A percentile compares a stretch with the other conserved stretches of the same genome.
Conservation (phyloP, 2,113 vertebrate species). For the Takifugu bimaculatus region DNA sequence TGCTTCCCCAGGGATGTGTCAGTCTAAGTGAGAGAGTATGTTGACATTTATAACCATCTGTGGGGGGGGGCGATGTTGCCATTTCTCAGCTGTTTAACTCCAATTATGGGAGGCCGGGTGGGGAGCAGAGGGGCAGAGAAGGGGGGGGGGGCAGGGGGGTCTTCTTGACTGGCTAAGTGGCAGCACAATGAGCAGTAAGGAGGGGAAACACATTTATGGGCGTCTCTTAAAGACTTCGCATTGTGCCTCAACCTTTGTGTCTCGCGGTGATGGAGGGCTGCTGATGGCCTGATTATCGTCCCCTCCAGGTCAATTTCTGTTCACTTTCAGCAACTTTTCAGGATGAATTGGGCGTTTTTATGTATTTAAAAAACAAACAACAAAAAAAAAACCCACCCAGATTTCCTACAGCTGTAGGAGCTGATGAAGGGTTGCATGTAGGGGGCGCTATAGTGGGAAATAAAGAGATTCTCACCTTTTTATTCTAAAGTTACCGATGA, state of each 20-base stretch:
- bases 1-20: constrained; percentile 67
- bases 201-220: constrained; percentile 48
- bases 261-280: background rate
- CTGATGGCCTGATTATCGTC: too few relatives aligned
- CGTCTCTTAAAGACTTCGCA: constrained; percentile 58
- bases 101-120: constrained; percentile 57
- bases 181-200: constrained; percentile 32
- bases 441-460: too few relatives aligned
- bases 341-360: too few relatives aligned
- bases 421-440: too few relatives aligned
- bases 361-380: too few relatives aligned
- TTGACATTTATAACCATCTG: constrained; percentile 74
- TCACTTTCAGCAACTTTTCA: too few relatives aligned
- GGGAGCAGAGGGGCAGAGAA: background rate
- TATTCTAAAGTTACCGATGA: too few relatives aligned
- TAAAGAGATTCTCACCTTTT: too few relatives aligned
- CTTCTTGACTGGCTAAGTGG: constrained; percentile 49
- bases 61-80: constrained; percentile 46
- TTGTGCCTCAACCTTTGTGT: constrained; percentile 53
- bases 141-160: background rate
- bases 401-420: too few relatives aligned
- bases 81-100: constrained; percentile 71
- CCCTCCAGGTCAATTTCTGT: too few relatives aligned
- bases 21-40: constrained; percentile 69
- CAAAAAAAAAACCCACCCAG: too few relatives aligned